These are phyloP conservation scores for Himalopsyche japonica DNA, from an alignment of 2,888 invertebrate genomes.

Conservation along the genomic window DNA sequence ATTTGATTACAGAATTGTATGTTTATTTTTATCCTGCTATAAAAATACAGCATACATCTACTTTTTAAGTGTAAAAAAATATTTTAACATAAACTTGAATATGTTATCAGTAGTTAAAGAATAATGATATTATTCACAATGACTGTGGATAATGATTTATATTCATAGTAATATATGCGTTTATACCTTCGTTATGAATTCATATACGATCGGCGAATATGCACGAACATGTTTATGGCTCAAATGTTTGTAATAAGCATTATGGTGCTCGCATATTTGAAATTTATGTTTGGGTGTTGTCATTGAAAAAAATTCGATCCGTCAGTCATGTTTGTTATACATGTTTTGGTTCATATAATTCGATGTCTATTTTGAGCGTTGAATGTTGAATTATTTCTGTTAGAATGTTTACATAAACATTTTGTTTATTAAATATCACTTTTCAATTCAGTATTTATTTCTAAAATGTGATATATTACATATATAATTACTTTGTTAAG, in stretches of 20 bases:
- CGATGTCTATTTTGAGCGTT: conserved; percentile 22
- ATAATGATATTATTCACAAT: no score
- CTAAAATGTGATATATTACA: not conserved
- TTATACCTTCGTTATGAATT: no score
- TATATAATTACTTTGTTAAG: not conserved
- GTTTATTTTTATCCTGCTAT: no score
- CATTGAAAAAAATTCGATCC: conserved; percentile 31
- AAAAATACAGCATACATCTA: no score
- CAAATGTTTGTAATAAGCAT: not conserved
- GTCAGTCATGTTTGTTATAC: conserved; percentile 20
- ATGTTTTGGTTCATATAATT: not conserved
- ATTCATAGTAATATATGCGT: no score
- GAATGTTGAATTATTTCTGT: conserved; percentile 10
- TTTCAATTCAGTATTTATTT: not conserved
- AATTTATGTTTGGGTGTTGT: conserved; percentile 28
- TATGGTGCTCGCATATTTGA: no score
- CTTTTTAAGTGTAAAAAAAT: no score
- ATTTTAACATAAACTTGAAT: no score
- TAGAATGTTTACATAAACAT: conserved; percentile 15
- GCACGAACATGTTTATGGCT: not conserved
- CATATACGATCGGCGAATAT: not conserved
- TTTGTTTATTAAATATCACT: not conserved
- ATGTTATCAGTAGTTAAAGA: no score
- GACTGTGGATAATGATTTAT: no score
- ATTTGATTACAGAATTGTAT: no score